Conservation (phyloP, 2,113 vertebrate species). For the Hippocampus comes region DNA sequence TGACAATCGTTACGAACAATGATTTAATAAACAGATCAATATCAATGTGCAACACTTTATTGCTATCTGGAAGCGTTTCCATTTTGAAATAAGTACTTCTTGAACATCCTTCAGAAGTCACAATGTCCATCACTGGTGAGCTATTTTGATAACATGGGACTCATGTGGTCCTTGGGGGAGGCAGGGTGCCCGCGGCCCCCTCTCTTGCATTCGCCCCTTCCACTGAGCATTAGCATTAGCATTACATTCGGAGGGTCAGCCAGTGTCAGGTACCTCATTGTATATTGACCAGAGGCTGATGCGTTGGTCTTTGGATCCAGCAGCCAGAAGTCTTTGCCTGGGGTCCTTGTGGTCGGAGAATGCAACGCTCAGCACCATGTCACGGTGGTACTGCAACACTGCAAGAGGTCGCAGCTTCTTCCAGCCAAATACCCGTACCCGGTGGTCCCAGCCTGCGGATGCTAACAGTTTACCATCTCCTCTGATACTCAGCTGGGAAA, state of each 20-base stretch:
- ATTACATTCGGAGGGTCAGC: constrained; percentile 9
- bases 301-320: constrained; percentile 88
- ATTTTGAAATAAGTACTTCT: no score
- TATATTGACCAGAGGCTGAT: constrained; percentile 94
- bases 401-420: constrained; percentile 85
- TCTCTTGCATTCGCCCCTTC: neutral
- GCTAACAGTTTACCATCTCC: constrained; percentile 83
- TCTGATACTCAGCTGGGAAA: constrained; percentile 81
- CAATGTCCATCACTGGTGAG: neutral
- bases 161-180: neutral
- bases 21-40: no score
- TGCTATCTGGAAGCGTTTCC: no score
- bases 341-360: constrained; percentile 78
- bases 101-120: neutral
- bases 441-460: constrained; percentile 90
- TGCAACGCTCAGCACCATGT: constrained; percentile 78
- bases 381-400: constrained; percentile 85
- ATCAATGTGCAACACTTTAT: no score
- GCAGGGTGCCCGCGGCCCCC: neutral
- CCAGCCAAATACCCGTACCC: constrained; percentile 87
- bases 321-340: constrained; percentile 78
- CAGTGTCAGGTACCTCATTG: constrained; percentile 48
- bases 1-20: no score
- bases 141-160: no score
- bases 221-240: neutral